phyloP scores from a whole-genome alignment of 1,140 invertebrate genomes.

The Drosophila guanche region DNA sequence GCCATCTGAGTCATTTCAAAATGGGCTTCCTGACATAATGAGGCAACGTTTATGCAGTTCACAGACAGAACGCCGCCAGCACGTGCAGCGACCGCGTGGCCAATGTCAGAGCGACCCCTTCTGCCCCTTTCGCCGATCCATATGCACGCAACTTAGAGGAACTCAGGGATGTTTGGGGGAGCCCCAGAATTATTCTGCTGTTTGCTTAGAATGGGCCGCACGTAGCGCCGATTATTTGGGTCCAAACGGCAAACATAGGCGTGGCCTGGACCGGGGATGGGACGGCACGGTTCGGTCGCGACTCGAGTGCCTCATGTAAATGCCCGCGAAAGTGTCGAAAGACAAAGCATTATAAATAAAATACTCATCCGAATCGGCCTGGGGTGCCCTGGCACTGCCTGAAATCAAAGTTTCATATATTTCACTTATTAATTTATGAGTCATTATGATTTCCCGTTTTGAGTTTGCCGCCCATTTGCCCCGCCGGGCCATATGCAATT shows the following conservation, averaged over 20 bases:
- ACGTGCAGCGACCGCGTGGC: slow-evolving; percentile 53
- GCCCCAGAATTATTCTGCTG: slow-evolving; percentile 26
- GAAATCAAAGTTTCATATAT: slow-evolving; percentile 41
- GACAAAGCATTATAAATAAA: slow-evolving; percentile 43
- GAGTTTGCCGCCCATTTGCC: slow-evolving; percentile 22
- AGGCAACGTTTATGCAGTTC: slow-evolving; percentile 72
- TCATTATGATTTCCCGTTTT: slow-evolving; percentile 59
- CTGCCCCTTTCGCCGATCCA: not conserved
- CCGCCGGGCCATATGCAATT: slow-evolving; percentile 41
- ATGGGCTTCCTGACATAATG: slow-evolving; percentile 60
- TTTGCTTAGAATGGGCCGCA: slow-evolving; percentile 65
- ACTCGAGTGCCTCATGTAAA: slow-evolving; percentile 29
- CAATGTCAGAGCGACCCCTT: slow-evolving; percentile 49
- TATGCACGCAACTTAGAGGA: slow-evolving; percentile 12
- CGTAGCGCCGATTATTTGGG: slow-evolving; percentile 69
- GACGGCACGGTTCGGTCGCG: too few species aligned
- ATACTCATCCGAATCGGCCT: not conserved
- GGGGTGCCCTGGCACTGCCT: slow-evolving; percentile 6
- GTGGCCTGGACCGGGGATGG: slow-evolving; percentile 9
- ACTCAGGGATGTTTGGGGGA: not conserved
- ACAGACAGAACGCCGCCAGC: slow-evolving; percentile 48
- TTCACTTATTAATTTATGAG: slow-evolving; percentile 58
- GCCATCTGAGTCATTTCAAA: slow-evolving; percentile 26
- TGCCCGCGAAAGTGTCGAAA: slow-evolving; percentile 45
- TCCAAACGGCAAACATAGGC: slow-evolving; percentile 55